Evolutionary conservation across 2,888 invertebrate species (phyloP).

Genomic region (Chrysolina haemoptera): DNA sequence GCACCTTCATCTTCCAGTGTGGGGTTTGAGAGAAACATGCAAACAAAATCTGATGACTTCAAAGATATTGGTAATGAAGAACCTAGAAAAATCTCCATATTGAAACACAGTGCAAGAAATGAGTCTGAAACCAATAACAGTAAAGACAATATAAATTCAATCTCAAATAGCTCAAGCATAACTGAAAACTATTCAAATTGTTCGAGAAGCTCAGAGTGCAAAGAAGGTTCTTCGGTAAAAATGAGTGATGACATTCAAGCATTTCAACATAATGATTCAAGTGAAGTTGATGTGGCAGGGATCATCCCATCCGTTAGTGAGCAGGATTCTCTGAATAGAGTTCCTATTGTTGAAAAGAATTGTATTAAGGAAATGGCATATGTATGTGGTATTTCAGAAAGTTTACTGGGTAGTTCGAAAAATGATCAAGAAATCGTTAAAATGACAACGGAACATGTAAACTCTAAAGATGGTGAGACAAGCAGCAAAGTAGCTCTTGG

Average conservation of each 20-base stretch:
- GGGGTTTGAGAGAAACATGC: slow-evolving; percentile 48
- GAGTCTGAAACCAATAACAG: background rate
- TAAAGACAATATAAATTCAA: background rate
- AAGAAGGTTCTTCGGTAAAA: background rate
- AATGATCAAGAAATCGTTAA: slow-evolving; percentile 5
- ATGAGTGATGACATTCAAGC: background rate
- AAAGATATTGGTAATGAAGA: background rate
- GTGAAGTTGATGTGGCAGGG: background rate
- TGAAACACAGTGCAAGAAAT: too few relatives aligned
- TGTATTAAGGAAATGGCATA: slow-evolving; percentile 55
- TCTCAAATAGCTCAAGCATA: background rate
- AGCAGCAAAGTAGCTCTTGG: background rate
- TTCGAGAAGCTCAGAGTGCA: background rate
- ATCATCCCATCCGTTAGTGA: background rate
- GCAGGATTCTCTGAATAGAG: slow-evolving; percentile 28
- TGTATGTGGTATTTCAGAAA: slow-evolving; percentile 46
- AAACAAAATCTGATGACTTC: background rate
- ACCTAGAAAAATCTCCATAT: background rate
- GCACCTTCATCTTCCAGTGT: slow-evolving; percentile 39
- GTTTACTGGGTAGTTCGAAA: slow-evolving; percentile 1
- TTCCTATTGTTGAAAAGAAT: slow-evolving; percentile 46
- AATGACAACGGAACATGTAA: slow-evolving; percentile 6
- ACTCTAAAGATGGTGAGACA: background rate
- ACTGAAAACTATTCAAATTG: background rate
- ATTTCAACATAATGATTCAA: background rate